These are phyloP conservation scores for Bombus waltoni DNA, from an alignment of 1,140 invertebrate species.

Conservation along the genomic window DNA sequence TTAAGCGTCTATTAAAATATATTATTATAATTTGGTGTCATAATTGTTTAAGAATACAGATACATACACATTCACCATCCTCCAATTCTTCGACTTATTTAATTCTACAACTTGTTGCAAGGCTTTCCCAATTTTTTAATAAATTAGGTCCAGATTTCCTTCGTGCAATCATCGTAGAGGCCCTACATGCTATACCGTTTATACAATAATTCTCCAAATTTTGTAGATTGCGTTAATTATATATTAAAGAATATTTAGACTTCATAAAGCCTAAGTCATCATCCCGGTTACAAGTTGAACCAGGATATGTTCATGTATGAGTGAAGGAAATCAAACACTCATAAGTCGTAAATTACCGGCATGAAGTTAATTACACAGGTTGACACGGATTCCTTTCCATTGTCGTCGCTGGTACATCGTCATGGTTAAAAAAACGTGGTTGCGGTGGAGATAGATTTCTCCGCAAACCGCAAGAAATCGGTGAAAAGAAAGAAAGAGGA, in stretches of 20 bases:
- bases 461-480: constrained; percentile 43
- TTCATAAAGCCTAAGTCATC: neutral
- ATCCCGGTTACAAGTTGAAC: neutral
- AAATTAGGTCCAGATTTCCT: neutral
- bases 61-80: neutral
- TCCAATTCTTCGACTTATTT: neutral
- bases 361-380: neutral
- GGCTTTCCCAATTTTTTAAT: neutral
- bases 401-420: neutral
- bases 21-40: neutral
- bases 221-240: neutral
- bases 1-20: neutral
- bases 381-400: constrained; percentile 18
- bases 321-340: neutral
- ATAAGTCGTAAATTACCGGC: neutral
- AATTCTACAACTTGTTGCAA: neutral
- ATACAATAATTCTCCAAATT: neutral
- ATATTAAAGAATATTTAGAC: neutral
- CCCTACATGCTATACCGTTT: neutral
- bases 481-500: constrained; percentile 19
- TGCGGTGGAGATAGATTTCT: constrained; percentile 35
- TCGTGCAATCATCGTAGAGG: neutral
- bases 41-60: neutral
- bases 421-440: constrained; percentile 15
- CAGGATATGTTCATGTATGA: neutral